These are phyloP conservation scores for Polyommatus icarus DNA, from an alignment of 2,888 invertebrate species.

Conservation along the genomic window DNA sequence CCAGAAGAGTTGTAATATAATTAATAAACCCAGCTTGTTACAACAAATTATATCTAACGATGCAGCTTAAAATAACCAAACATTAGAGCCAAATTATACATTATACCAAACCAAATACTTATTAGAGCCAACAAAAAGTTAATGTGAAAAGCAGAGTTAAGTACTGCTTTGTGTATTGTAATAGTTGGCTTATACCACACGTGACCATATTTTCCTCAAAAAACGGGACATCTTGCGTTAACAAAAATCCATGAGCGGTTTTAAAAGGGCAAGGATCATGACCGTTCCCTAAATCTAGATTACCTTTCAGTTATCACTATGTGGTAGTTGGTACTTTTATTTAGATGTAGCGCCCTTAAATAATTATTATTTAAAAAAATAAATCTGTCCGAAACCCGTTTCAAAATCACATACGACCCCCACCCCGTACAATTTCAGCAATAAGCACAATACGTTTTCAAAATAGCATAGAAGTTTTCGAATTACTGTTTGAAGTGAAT, in stretches of 20 bases:
- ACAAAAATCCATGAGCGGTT: no score
- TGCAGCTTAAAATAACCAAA: not conserved
- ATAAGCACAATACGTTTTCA: no score
- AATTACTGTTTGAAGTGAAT: not conserved
- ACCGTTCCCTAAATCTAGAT: no score
- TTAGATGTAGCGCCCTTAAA: no score
- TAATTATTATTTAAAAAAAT: no score
- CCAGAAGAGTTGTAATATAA: not conserved
- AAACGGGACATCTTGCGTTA: not conserved
- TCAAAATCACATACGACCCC: no score
- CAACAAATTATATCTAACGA: conserved; percentile 1
- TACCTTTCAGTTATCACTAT: no score
- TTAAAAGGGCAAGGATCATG: no score
- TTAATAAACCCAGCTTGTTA: conserved; percentile 9
- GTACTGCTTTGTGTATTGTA: conserved; percentile 46
- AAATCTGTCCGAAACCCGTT: no score
- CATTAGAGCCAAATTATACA: conserved; percentile 28
- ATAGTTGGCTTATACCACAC: conserved; percentile 41
- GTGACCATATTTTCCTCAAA: not conserved
- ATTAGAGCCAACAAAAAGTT: conserved; percentile 37
- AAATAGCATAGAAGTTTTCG: no score
- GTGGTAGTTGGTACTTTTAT: no score
- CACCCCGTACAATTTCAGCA: no score
- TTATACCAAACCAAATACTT: conserved; percentile 29
- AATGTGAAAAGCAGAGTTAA: conserved; percentile 38